These are phyloP conservation scores for Xiphorhynchus elegans DNA, from an alignment of 2,113 vertebrate genomes.

Conservation along the genomic window DNA sequence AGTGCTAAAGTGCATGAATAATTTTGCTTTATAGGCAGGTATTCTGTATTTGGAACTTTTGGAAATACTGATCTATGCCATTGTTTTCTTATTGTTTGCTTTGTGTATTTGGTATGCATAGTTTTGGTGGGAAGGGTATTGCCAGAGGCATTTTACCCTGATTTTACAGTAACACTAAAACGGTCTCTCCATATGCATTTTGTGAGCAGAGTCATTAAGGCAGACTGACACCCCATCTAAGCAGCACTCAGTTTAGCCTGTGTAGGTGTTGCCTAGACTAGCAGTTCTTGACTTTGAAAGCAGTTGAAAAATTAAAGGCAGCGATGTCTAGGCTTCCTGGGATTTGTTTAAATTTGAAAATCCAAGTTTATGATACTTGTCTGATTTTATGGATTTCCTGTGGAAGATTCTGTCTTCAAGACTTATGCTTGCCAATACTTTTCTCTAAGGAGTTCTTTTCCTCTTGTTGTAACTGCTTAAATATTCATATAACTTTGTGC, in stretches of 20 bases:
- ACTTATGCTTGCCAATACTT: not conserved
- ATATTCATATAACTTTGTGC: not conserved
- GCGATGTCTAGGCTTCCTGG: not conserved
- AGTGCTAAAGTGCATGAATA: not conserved
- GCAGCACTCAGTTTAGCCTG: not conserved
- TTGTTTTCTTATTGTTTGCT: conserved; percentile 27
- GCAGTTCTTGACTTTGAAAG: not conserved
- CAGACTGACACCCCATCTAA: not conserved
- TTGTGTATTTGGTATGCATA: conserved; percentile 43
- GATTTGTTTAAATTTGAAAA: not conserved
- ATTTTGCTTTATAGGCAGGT: not conserved
- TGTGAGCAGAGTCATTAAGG: not conserved
- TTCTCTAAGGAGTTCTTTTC: not conserved
- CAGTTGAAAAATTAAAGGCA: not conserved
- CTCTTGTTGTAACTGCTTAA: not conserved
- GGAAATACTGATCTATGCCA: not conserved
- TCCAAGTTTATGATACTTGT: not conserved
- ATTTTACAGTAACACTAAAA: not conserved
- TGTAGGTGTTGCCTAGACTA: not conserved
- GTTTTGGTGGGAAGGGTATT: conserved; percentile 39
- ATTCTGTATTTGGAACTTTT: not conserved
- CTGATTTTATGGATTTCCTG: not conserved
- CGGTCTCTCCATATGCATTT: not conserved
- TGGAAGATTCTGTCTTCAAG: not conserved
- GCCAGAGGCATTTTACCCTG: conserved; percentile 3